Evolutionary conservation across 2,888 invertebrate genomes (phyloP).

Genomic region (Carpatolechia fugitivella): DNA sequence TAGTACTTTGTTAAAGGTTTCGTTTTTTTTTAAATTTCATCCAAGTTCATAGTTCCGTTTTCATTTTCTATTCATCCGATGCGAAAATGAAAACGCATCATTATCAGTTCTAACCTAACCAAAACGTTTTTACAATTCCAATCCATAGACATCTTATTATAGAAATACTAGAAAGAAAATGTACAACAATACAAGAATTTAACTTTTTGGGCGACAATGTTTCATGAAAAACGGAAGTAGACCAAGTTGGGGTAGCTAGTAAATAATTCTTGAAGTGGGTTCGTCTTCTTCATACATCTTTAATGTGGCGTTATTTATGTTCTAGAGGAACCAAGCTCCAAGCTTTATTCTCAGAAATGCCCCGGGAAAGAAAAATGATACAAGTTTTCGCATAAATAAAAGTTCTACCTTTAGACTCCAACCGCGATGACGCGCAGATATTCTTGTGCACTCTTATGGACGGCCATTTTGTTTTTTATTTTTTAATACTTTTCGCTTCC

Average conservation of each 20-base stretch:
- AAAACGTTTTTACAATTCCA: no score
- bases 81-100: no score
- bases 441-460: conserved; percentile 46
- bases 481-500: conserved; percentile 14
- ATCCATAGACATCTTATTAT: no score
- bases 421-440: conserved; percentile 56
- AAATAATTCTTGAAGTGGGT: conserved; percentile 51
- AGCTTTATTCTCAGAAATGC: conserved; percentile 48
- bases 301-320: conserved; percentile 58
- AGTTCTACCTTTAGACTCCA: conserved; percentile 47
- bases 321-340: conserved; percentile 35
- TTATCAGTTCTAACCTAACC: no score
- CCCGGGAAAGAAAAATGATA: conserved; percentile 64
- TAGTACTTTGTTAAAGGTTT: no score
- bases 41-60: no score
- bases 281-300: conserved; percentile 54
- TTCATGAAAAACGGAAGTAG: conserved; percentile 11
- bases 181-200: no score
- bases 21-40: no score
- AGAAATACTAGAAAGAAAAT: no score
- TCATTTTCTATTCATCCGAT: no score
- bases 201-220: conserved; percentile 1
- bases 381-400: conserved; percentile 73
- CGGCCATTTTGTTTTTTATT: conserved; percentile 38
- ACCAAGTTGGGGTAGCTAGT: conserved; percentile 25